Percentiles rank a stretch among this genome's conserved stretches.
Evolutionary conservation across 1,140 invertebrate genomes (phyloP).

Genomic region (Sminthurinus signatus): DNA sequence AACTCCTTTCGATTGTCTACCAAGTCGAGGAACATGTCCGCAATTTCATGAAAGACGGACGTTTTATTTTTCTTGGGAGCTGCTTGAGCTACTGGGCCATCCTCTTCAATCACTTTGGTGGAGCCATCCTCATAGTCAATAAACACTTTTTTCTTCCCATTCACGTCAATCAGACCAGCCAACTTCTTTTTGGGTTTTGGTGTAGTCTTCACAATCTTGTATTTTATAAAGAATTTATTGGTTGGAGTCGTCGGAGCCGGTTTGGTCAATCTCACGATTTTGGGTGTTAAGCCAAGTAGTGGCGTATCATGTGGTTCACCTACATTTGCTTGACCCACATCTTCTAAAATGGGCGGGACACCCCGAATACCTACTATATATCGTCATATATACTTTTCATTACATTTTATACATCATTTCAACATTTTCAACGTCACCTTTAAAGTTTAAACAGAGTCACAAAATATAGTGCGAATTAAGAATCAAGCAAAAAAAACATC

Average conservation of each 20-base stretch:
- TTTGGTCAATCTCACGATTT: neutral
- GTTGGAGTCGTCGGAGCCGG: neutral
- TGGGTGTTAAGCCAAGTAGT: neutral
- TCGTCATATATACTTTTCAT: no score
- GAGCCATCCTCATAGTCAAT: conserved; percentile 8
- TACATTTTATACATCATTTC: no score
- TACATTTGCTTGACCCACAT: neutral
- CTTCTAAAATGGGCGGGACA: conserved; percentile 1
- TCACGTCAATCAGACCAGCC: neutral
- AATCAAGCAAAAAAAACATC: no score
- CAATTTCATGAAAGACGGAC: conserved; percentile 13
- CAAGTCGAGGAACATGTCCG: conserved; percentile 9
- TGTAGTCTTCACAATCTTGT: neutral
- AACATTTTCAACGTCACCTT: no score
- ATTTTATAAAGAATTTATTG: neutral
- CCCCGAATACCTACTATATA: conserved; percentile 3
- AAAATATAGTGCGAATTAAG: no score
- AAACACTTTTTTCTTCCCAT: conserved; percentile 5
- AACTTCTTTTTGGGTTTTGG: neutral
- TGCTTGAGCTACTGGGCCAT: neutral
- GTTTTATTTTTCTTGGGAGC: neutral
- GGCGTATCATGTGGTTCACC: neutral
- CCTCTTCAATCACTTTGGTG: neutral
- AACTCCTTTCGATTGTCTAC: conserved; percentile 6
- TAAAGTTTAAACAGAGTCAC: no score